Evolutionary conservation across 1,140 invertebrate species (phyloP).

Genomic region (Hylyphantes graminicola): DNA sequence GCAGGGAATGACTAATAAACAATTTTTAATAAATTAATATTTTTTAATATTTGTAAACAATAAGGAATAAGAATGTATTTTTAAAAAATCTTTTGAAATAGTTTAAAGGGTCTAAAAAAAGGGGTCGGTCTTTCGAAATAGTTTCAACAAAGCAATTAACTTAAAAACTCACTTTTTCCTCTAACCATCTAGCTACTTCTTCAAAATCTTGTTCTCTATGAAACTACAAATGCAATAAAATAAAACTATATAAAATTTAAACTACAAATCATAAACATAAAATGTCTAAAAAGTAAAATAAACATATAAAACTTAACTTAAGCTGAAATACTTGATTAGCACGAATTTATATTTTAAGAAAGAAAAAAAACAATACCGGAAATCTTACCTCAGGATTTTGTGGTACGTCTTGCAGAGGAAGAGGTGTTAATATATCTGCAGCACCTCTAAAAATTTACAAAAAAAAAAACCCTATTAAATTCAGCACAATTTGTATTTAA

Average conservation of each 20-base stretch:
- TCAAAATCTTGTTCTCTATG: slow-evolving; percentile 83
- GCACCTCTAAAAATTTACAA: no score
- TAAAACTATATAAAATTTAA: neutral
- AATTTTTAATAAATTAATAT: neutral
- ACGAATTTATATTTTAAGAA: no score
- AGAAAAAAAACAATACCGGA: no score
- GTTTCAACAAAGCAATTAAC: neutral
- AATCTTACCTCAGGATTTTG: no score
- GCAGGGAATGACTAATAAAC: no score
- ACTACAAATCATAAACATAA: neutral
- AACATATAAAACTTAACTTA: no score
- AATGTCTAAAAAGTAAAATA: neutral
- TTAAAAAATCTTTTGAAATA: neutral
- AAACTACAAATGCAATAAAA: slow-evolving; percentile 8
- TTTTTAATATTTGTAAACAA: neutral
- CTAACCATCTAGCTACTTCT: slow-evolving; percentile 93
- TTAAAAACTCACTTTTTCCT: slow-evolving; percentile 65
- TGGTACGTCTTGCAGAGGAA: no score
- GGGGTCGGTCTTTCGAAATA: neutral
- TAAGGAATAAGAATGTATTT: neutral
- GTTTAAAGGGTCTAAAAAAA: neutral
- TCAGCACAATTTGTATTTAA: no score
- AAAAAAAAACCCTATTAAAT: no score
- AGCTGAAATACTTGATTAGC: no score
- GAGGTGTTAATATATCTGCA: no score